These are phyloP conservation scores for Oreotragus oreotragus DNA, from an alignment of 2,113 vertebrate species.

Conservation along the genomic window DNA sequence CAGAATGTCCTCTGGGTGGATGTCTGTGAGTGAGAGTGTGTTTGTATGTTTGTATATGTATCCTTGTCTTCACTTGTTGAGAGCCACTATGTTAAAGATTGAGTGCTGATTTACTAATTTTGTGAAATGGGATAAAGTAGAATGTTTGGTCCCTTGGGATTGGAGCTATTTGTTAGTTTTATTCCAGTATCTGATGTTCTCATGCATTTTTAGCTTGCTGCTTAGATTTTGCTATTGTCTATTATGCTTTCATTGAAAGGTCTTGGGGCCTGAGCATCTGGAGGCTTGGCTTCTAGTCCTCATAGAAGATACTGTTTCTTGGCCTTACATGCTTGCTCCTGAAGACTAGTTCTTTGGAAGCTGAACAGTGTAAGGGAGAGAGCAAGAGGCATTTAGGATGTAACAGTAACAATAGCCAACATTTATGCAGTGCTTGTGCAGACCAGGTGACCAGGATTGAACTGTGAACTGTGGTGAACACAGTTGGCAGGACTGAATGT, in stretches of 20 bases:
- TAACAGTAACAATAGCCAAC: background rate
- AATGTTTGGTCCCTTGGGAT: conserved; percentile 3
- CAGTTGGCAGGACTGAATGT: background rate
- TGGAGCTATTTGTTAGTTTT: background rate
- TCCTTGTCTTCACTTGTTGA: background rate
- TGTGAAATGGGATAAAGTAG: conserved; percentile 19
- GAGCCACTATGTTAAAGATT: background rate
- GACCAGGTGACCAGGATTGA: background rate
- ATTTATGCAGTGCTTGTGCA: background rate
- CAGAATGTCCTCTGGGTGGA: background rate
- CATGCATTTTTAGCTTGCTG: background rate
- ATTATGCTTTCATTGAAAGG: background rate
- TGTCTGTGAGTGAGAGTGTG: background rate
- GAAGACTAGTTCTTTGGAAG: background rate
- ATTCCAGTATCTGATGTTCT: background rate
- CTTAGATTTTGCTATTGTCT: background rate
- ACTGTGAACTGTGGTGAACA: background rate
- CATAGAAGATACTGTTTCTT: background rate
- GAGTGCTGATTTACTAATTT: background rate
- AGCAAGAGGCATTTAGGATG: background rate
- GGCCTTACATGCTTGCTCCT: background rate
- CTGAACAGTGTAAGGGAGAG: background rate
- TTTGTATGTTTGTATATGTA: background rate
- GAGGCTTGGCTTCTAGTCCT: background rate
- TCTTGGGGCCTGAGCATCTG: background rate